Evolutionary conservation across 1,140 invertebrate species (phyloP).

Genomic region (Carcinoscorpius rotundicauda): DNA sequence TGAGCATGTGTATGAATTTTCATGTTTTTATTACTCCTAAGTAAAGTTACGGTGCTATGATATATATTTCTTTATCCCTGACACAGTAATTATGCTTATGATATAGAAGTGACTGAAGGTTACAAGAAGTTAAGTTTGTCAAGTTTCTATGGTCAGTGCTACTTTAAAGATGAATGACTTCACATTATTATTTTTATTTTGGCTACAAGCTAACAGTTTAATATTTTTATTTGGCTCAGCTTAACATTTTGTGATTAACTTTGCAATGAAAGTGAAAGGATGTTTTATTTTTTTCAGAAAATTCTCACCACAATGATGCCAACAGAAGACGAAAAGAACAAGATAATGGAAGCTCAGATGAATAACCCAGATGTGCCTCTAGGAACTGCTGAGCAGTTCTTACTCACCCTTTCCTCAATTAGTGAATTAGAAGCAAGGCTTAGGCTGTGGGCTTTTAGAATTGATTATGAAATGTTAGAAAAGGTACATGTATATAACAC

Average conservation of each 20-base stretch:
- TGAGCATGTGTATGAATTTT: too few relatives aligned
- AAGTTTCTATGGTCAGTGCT: too few relatives aligned
- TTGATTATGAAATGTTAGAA: conserved; percentile 95
- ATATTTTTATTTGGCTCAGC: too few relatives aligned
- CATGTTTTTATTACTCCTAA: too few relatives aligned
- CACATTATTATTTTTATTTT: too few relatives aligned
- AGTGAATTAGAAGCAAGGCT: conserved; percentile 87
- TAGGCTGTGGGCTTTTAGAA: conserved; percentile 88
- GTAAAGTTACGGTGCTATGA: too few relatives aligned
- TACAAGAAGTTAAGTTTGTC: too few relatives aligned
- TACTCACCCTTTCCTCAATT: conserved; percentile 88
- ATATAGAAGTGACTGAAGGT: too few relatives aligned
- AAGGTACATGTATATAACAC: conserved; percentile 43
- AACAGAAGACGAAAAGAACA: conserved; percentile 87
- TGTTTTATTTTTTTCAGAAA: conserved; percentile 49
- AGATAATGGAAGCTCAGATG: conserved; percentile 90
- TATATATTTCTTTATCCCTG: too few relatives aligned
- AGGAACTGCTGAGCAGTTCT: conserved; percentile 95
- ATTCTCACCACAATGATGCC: conserved; percentile 88
- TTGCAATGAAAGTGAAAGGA: conserved; percentile 2
- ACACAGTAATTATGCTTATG: too few relatives aligned
- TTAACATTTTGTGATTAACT: background rate
- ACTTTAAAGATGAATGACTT: too few relatives aligned
- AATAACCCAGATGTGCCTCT: conserved; percentile 88
- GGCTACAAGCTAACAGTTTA: too few relatives aligned